Evolutionary conservation across 2,113 vertebrate species (phyloP), one percentile per base, ranked within the genome.

Genomic region (Amazona guildingii): DNA sequence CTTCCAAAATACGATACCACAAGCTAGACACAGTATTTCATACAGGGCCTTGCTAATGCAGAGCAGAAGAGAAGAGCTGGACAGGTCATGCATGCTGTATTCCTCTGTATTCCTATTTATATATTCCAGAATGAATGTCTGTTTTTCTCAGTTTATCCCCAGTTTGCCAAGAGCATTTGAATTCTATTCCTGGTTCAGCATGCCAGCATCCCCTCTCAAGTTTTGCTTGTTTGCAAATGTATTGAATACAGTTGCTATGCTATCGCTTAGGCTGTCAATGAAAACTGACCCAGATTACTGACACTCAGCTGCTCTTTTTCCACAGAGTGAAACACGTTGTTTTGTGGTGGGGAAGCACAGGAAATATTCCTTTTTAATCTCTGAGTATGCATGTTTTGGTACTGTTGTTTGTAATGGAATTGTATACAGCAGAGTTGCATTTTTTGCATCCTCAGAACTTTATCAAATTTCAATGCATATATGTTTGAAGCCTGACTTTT

Each of bases 21-120:
- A 51, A 57, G 61, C 13, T 28, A 21, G 18, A 61, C 35, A 19
- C 35, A 43, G 9, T 8, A 41, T 90, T 87, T 88, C 37, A 51
- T 31, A 39, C 0, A 3, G 59, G 20, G n/a, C 12, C 29, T 79
- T 87, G 51, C 12, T n/a, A 31, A 57, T 12, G 17, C 11, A 41
- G 43, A 70, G 28, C 52, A 83, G 87, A 87, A 59, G n/a, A 80
- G 31, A 61, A 88, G 46, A 86, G 41, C 24, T 18, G 35, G 66
- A 68, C 35, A 19, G 0, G 1, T 35, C 0, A 1, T 9, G 23
- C 2, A 2, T 63, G 51, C 17, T 59, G 17, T 62, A 64, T 25
- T 63, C n/a, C 48, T 49, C 57, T 59, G 21, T 59, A 35, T 49
- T 80, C 68, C 18, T 70, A 31, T 82, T 87, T 79, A 39, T 68